A percentile compares a stretch with the other conserved stretches of the same genome.
phyloP scores from a whole-genome alignment of 2,113 vertebrate genomes.

The Gymnocephalus cernua region DNA sequence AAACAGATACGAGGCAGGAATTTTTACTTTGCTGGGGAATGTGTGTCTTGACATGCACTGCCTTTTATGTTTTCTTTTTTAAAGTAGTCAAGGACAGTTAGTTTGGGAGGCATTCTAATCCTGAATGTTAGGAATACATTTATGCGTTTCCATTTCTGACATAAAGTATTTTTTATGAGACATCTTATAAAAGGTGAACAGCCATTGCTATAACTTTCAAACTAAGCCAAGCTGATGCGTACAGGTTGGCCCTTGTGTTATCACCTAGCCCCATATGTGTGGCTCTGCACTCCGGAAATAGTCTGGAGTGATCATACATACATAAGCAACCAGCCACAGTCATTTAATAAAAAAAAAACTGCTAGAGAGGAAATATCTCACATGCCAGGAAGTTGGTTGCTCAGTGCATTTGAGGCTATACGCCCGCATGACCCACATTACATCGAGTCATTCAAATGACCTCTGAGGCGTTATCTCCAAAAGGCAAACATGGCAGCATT shows the following conservation, averaged over 20 bases:
- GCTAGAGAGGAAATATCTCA: slow-evolving; percentile 53
- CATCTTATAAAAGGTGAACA: slow-evolving; percentile 20
- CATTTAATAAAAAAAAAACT: slow-evolving; percentile 29
- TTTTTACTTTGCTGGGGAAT: slow-evolving; percentile 84
- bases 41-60: slow-evolving; percentile 83
- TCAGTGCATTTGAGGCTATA: slow-evolving; percentile 38
- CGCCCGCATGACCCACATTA: slow-evolving; percentile 62
- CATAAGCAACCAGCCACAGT: slow-evolving; percentile 41
- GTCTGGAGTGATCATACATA: slow-evolving; percentile 45
- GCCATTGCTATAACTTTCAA: slow-evolving; percentile 28
- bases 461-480: slow-evolving; percentile 72
- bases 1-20: slow-evolving; percentile 87
- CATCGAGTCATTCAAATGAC: slow-evolving; percentile 66
- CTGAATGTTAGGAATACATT: slow-evolving; percentile 58
- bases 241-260: slow-evolving; percentile 53
- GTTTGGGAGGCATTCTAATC: slow-evolving; percentile 71
- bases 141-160: slow-evolving; percentile 53
- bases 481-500: slow-evolving; percentile 65
- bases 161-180: slow-evolving; percentile 18
- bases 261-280: slow-evolving; percentile 54
- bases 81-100: slow-evolving; percentile 84
- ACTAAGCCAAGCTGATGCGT: slow-evolving; percentile 25
- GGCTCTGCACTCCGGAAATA: slow-evolving; percentile 38
- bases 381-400: slow-evolving; percentile 47
- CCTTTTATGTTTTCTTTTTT: slow-evolving; percentile 85